Base-by-base conservation (phyloP, 2,797 vertebrate species). In the Hypotaenidia okinawae region DNA sequence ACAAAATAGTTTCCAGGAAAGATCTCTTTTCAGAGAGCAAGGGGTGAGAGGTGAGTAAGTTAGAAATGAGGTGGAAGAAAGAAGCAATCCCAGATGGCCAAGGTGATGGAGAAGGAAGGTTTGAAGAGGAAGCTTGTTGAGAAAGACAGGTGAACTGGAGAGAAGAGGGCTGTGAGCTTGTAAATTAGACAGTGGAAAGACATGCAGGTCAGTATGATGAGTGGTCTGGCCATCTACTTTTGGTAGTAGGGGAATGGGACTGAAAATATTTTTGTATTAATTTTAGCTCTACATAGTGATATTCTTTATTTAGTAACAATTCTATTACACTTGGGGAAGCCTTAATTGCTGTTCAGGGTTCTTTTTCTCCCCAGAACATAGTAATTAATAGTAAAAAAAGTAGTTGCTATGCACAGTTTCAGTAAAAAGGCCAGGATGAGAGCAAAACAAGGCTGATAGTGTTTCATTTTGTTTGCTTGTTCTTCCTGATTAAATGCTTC, bases 401-500 rank as follows among this genome's bases (percentile, higher is more conserved):
- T 66, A 79, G 39, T 88, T 78, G 63, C 63, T 90, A 95, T 87
- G 88, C 96, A 85, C 54, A 43, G 33, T 90, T 94, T 69, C 69
- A 88, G n/a, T 61, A 12, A 73, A 66, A 84, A 78, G 54, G 58
- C 59, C 80, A 43, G 57, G 62, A 51, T 2, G 11, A 89, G 47
- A 79, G 49, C 70, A 84, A 88, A 95, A 92, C 91, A 96, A 97
- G 72, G 87, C 87, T 6, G 12, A 82, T 92, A 87, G 62, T 95
- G 91, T 96, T 96, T 88, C 70, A 79, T 57, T 84, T 74, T 75
- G 72, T 94, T 95, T 96, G 16, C 79, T 70, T 85, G 66, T 79
- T 96, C 92, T 87, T 95, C 66, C 79, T 70, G 82, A 92, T 94
- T 93, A 91, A 95, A 89, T 91, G 84, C 94, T 92, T 96, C 93